Evolutionary conservation across 2,888 invertebrate species (phyloP), one percentile per base, ranked within the genome.

Genomic region (Ophion obscuratus): DNA sequence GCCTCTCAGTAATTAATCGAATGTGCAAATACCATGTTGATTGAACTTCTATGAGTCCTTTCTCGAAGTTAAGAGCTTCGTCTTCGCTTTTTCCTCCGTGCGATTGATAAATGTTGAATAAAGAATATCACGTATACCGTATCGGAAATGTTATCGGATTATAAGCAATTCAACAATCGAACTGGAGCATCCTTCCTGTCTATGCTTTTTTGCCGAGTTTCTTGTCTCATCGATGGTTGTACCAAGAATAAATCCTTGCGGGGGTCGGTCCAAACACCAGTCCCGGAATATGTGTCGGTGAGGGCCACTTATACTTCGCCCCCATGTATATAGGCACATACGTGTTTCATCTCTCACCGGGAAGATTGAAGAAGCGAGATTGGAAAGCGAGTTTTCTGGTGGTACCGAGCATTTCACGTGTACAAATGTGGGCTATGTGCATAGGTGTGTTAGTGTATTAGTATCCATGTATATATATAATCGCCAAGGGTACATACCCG

Each of bases 311-410:
- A 62, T 40, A 24, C 59, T 40, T 24, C 9, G 17, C 31, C 36
- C 59, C 5, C 59, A 20, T 20, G 78, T 78, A 66, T 78, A 70
- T 84, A 67, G 57, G 68, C 76, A 78, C 73, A 73, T 61, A 85
- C 78, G 81, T 70, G 74, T 79, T 79, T 74, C 82, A 82, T 85
- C 78, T 82, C 75, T 82, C 79, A 70, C 59, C 47, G 78, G 44
- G 59, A 73, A 82, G 85, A 82, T 85, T 82, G 85, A 82, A 82
- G 85, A 79, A 82, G 79, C 85, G 79, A 85, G 85, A 85, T 85
- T 85, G 85, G 78, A 85, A 82, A 85, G 64, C 75, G 79, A 68
- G 64, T 79, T 70, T 79, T 75, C 82, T 79, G 70, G 74, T 68
- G 74, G 75, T 77, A n/a, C 64, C 74, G 59, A 78, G 47, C 27